Evolutionary conservation across 2,797 vertebrate genomes (phyloP).

Genomic region (Falco rusticolus): DNA sequence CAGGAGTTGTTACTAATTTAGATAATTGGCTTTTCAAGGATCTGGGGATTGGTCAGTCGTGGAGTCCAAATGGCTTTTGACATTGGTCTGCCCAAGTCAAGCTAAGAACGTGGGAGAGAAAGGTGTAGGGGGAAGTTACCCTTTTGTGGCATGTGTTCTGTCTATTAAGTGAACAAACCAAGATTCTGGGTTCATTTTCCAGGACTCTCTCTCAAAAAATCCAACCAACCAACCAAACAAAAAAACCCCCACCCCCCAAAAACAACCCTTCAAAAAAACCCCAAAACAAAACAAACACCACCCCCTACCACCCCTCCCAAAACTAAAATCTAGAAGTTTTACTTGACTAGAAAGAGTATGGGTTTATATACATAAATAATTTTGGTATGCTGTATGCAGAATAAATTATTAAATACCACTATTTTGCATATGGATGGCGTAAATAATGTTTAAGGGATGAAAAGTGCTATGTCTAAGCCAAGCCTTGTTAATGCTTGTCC

Average conservation of each 20-base stretch:
- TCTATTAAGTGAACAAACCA: not conserved
- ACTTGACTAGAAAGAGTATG: not conserved
- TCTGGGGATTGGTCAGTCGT: constrained; percentile 4
- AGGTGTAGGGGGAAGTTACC: not conserved
- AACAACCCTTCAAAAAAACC: too few relatives aligned
- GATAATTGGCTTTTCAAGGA: constrained; percentile 67
- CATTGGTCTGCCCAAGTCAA: not conserved
- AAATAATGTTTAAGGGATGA: not conserved
- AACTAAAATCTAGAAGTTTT: not conserved
- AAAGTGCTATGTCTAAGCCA: not conserved
- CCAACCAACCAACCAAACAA: too few relatives aligned
- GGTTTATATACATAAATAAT: not conserved
- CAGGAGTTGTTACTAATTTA: constrained; percentile 63
- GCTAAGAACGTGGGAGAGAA: not conserved
- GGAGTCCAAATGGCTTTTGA: constrained; percentile 34
- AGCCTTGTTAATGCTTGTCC: not conserved
- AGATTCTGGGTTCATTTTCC: not conserved
- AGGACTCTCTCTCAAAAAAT: not conserved
- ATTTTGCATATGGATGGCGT: not conserved
- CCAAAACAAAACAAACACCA: too few relatives aligned
- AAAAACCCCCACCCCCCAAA: too few relatives aligned
- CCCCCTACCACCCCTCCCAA: too few relatives aligned
- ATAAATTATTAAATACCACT: not conserved
- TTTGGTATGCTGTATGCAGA: not conserved
- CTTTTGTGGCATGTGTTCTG: not conserved